These are phyloP conservation scores for Coleophora flavipennella DNA, from an alignment of 2,888 invertebrate species.

Conservation along the genomic window DNA sequence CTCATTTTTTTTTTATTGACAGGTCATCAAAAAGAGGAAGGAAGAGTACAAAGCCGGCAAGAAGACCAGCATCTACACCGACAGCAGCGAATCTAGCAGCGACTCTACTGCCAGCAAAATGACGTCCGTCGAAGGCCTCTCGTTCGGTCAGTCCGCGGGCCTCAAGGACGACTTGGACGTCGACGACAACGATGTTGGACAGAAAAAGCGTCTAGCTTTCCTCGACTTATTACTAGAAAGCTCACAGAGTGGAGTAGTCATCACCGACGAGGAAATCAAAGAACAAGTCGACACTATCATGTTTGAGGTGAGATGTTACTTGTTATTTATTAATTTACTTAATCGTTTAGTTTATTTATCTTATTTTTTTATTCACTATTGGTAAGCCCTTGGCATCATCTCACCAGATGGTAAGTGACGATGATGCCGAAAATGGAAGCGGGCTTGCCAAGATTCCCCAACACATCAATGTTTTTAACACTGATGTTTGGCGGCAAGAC, in stretches of 20 bases:
- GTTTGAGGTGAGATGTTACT: conserved; percentile 78
- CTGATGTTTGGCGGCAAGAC: too few relatives aligned
- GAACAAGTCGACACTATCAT: conserved; percentile 90
- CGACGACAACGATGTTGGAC: conserved; percentile 83
- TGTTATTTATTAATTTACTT: background rate
- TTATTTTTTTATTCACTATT: too few relatives aligned
- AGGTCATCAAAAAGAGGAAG: conserved; percentile 82
- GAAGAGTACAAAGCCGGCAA: conserved; percentile 79
- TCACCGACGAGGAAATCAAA: conserved; percentile 84
- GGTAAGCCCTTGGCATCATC: too few relatives aligned
- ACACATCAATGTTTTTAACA: too few relatives aligned
- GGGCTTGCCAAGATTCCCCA: too few relatives aligned
- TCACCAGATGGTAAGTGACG: too few relatives aligned
- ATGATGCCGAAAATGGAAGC: too few relatives aligned
- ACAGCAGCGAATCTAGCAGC: conserved; percentile 25
- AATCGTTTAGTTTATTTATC: too few relatives aligned
- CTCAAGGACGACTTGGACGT: conserved; percentile 87
- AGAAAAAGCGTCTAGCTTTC: conserved; percentile 88
- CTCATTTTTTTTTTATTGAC: conserved; percentile 7
- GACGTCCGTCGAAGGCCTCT: conserved; percentile 76
- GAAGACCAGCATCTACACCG: conserved; percentile 45
- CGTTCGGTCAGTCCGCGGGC: conserved; percentile 80
- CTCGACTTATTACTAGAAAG: conserved; percentile 88
- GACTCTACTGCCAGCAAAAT: conserved; percentile 29
- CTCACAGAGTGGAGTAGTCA: conserved; percentile 78